Conservation (phyloP, 2,797 vertebrate genomes). For the Phoeniculus purpureus region DNA sequence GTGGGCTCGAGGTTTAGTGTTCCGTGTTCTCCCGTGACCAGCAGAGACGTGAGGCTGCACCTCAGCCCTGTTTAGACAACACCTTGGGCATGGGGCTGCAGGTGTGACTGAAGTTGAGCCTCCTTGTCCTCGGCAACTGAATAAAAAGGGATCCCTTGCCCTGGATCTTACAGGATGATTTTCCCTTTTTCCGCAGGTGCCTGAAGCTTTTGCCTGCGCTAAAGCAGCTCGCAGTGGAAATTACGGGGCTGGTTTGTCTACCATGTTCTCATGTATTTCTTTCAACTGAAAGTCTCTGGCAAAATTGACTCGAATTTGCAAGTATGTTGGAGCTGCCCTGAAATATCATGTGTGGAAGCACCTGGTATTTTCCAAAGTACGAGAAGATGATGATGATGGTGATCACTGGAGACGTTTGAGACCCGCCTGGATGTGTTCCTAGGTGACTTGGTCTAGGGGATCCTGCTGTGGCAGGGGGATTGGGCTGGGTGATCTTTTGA, state of each 20-base stretch:
- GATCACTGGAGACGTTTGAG: too few species aligned
- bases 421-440: too few species aligned
- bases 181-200: not conserved
- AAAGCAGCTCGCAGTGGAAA: constrained; percentile 18
- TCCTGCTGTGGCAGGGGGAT: too few species aligned
- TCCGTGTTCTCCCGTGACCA: not conserved
- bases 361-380: constrained; percentile 20
- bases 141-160: not conserved
- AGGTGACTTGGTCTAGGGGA: too few species aligned
- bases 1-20: not conserved
- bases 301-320: constrained; percentile 45
- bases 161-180: not conserved
- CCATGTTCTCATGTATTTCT: constrained; percentile 22
- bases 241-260: constrained; percentile 6
- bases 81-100: not conserved
- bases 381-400: not conserved
- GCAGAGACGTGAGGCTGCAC: not conserved
- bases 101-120: not conserved
- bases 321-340: constrained; percentile 40
- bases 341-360: constrained; percentile 24
- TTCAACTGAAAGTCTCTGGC: constrained; percentile 41
- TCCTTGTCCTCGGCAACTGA: not conserved
- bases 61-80: not conserved
- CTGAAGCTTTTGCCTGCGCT: not conserved
- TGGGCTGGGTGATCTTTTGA: too few species aligned